These are phyloP conservation scores for Fragum whitleyi DNA, from an alignment of 2,888 invertebrate genomes.

Conservation along the genomic window DNA sequence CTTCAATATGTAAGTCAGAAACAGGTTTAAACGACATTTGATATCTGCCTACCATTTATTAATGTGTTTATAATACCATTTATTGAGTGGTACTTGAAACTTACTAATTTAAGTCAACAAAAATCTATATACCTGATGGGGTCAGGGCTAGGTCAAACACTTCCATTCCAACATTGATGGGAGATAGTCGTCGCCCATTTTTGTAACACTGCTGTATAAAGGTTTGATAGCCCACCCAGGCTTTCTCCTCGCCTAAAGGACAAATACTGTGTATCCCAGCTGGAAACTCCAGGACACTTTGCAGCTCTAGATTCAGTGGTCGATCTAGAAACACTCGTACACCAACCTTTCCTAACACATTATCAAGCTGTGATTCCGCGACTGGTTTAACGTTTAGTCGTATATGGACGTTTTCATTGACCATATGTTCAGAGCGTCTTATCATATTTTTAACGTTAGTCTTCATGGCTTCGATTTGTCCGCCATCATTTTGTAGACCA, in stretches of 20 bases:
- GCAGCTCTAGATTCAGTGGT: slow-evolving; percentile 38
- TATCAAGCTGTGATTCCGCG: slow-evolving; percentile 44
- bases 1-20: too few species aligned
- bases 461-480: background rate
- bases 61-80: too few species aligned
- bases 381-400: slow-evolving; percentile 49
- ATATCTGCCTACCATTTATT: too few species aligned
- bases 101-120: background rate
- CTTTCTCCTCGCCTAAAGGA: slow-evolving; percentile 43
- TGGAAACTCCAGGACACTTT: slow-evolving; percentile 40
- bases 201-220: slow-evolving; percentile 58
- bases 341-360: slow-evolving; percentile 50
- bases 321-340: slow-evolving; percentile 53
- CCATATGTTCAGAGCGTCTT: slow-evolving; percentile 45
- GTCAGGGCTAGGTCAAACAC: slow-evolving; percentile 51
- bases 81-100: too few species aligned
- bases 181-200: slow-evolving; percentile 29
- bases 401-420: slow-evolving; percentile 61
- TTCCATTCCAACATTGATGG: slow-evolving; percentile 50
- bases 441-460: slow-evolving; percentile 38
- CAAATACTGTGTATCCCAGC: slow-evolving; percentile 62
- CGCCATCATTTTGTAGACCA: background rate
- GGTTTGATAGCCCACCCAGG: slow-evolving; percentile 61
- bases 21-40: too few species aligned
- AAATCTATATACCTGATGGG: background rate